Evolutionary conservation across 1,140 invertebrate species (phyloP).

Genomic region (Drepana arcuata): DNA sequence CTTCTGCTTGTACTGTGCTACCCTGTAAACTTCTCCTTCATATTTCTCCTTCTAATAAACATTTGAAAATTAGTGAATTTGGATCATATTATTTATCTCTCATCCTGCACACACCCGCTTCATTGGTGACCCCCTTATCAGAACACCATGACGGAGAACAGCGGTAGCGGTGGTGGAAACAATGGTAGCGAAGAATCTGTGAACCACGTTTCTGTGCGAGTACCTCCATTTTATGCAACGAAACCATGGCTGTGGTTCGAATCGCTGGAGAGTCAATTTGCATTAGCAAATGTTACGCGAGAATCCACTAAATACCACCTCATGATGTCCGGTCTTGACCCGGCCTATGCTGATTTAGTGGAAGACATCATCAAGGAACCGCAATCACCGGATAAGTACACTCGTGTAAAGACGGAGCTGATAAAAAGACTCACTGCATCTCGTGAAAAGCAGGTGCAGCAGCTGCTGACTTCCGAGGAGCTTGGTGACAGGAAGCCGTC

Average conservation of each 20-base stretch:
- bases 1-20: no score
- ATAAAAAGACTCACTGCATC: not conserved
- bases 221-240: conserved; percentile 19
- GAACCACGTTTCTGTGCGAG: no score
- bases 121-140: no score
- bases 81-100: no score
- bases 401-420: not conserved
- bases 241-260: conserved; percentile 13
- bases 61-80: no score
- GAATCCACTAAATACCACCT: not conserved
- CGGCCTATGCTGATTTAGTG: not conserved
- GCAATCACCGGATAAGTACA: not conserved
- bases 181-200: no score
- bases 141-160: no score
- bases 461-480: no score
- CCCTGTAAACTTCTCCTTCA: no score
- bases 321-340: not conserved
- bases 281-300: not conserved
- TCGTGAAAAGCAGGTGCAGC: not conserved
- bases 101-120: no score
- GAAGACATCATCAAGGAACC: not conserved
- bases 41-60: no score
- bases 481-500: not conserved
- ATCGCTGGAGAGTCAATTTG: conserved; percentile 2
- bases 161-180: no score